Conservation (phyloP, 2,113 vertebrate species). For the Alosa alosa region DNA sequence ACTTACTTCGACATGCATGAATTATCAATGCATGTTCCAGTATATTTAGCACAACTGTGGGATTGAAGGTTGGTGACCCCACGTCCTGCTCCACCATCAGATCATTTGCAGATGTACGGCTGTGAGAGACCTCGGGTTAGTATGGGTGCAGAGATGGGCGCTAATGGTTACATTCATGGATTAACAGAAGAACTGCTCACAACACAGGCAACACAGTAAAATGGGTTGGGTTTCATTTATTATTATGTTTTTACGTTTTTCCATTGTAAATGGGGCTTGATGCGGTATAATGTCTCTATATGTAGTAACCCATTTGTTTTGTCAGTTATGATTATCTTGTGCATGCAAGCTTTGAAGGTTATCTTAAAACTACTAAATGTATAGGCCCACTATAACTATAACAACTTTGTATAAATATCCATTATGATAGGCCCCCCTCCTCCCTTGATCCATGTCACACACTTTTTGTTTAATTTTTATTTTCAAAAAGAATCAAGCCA, state of each 20-base stretch:
- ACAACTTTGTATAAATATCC: too few species aligned
- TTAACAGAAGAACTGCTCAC: not conserved
- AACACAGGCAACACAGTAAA: not conserved
- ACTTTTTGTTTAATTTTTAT: too few species aligned
- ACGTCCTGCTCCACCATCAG: not conserved
- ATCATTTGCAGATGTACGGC: not conserved
- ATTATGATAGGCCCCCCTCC: too few species aligned
- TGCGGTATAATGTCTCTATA: not conserved
- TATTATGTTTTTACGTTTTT: not conserved
- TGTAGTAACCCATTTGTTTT: not conserved
- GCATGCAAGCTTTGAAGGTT: too few species aligned
- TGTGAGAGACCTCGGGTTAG: not conserved
- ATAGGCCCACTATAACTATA: too few species aligned
- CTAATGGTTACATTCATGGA: conserved; percentile 5
- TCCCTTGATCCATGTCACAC: too few species aligned
- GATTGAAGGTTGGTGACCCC: not conserved
- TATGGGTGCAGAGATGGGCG: not conserved
- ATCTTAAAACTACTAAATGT: too few species aligned
- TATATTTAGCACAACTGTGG: not conserved
- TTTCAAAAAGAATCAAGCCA: too few species aligned
- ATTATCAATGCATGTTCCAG: too few species aligned
- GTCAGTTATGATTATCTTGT: not conserved
- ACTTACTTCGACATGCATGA: too few species aligned
- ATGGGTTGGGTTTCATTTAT: not conserved
- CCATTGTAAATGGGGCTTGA: not conserved